Evolutionary conservation across 2,797 vertebrate species (phyloP).

Genomic region (Cynopterus sphinx): DNA sequence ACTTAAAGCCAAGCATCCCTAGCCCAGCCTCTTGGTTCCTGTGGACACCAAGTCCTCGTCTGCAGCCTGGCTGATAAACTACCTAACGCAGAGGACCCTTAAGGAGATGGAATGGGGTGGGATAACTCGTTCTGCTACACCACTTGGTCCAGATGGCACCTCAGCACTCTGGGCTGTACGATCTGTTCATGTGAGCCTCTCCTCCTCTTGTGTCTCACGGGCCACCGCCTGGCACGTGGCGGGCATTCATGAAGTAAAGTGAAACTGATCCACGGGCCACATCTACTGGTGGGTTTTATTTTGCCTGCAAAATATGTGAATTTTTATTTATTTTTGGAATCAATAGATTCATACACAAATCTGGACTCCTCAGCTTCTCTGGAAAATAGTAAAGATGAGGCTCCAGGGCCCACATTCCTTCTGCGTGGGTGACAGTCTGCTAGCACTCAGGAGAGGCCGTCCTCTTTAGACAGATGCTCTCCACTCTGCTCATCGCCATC

Average conservation of each 20-base stretch:
- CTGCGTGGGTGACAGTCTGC: neutral
- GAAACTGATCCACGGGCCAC: neutral
- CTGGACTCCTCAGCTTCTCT: neutral
- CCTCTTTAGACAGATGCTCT: neutral
- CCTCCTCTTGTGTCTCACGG: neutral
- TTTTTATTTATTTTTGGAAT: neutral
- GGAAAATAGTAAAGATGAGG: neutral
- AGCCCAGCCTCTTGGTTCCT: neutral
- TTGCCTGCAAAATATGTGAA: neutral
- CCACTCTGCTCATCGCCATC: neutral
- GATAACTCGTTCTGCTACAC: rapidly evolving
- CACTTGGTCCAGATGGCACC: neutral
- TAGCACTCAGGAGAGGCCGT: neutral
- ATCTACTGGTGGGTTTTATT: neutral
- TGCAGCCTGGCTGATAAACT: neutral
- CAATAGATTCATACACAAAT: neutral
- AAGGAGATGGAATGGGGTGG: neutral
- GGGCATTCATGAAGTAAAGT: neutral
- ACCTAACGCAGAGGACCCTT: neutral
- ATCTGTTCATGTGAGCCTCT: rapidly evolving
- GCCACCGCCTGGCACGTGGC: neutral
- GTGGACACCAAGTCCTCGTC: neutral
- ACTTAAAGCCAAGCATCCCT: neutral
- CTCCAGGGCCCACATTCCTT: neutral
- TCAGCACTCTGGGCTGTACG: rapidly evolving